Evolutionary conservation across 2,113 vertebrate genomes (phyloP), one percentile per base, ranked within the genome.

Genomic region (Leuciscus idus): DNA sequence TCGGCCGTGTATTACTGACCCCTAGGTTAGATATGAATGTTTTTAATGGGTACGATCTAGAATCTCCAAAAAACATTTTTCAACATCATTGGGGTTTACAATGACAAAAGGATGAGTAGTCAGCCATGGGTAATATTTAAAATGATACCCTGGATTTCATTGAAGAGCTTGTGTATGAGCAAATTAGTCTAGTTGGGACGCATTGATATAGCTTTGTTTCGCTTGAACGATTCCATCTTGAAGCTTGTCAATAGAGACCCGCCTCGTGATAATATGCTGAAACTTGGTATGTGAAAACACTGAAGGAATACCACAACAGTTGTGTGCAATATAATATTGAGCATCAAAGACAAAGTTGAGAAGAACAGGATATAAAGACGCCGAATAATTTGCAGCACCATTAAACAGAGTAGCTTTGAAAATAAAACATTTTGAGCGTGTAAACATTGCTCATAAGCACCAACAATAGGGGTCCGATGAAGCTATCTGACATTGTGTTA

Each of bases 361-460:
- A 28, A 76, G 17, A 55, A 55, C 15, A 55, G 48, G 75, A 77
- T 28, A 77, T 52, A 19, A 57, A 55, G 50, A 55, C 3, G 17
- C 30, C 12, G 17, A 78, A 57, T 48, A 9, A 50, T 21, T 81
- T 52, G 81, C 61, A 50, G 7, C 36, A 33, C 26, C 30, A 68
- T 52, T 66, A 52, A 8, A 82, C 13, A 3, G 48, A 30, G 33
- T 43, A 59, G 19, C 66, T 55, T 55, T 68, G 48, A 30, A 52
- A 55, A 70, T 70, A 70, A 83, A 70, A n/a, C 17, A 83, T 0
- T 81, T 68, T n/a, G 26, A 48, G 78, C 36, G 11, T 81, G 59
- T 81, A 82, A 70, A 82, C 46, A 82, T 82, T 82, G 62, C 46
- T 70, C 46, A 83, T 70, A 68, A 66, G 64, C 26, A 21, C 55